These are phyloP conservation scores for Theodoxus fluviatilis DNA, from an alignment of 2,888 invertebrate species.

Conservation along the genomic window DNA sequence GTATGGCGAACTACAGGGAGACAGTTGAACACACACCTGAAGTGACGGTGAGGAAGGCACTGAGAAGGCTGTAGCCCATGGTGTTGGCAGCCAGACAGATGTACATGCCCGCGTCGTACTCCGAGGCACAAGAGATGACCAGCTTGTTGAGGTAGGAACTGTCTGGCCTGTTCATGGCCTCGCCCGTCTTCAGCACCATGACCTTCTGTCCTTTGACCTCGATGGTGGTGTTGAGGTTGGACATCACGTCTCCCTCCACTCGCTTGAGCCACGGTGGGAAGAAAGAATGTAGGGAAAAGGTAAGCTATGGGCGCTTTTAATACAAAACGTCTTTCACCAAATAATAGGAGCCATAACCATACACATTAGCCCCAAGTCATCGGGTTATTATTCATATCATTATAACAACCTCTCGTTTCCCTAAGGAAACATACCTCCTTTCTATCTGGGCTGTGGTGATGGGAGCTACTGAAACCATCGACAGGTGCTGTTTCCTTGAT, in stretches of 20 bases:
- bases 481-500: too few relatives aligned
- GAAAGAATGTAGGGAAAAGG: too few relatives aligned
- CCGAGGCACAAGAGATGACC: slow-evolving; percentile 61
- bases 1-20: too few relatives aligned
- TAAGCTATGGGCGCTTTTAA: too few relatives aligned
- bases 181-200: slow-evolving; percentile 64
- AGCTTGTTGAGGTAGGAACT: slow-evolving; percentile 67
- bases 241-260: slow-evolving; percentile 60
- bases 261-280: slow-evolving; percentile 69
- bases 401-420: too few relatives aligned
- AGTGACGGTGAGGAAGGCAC: slow-evolving; percentile 66
- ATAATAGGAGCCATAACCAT: too few relatives aligned
- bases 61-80: slow-evolving; percentile 66
- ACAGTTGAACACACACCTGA: slow-evolving; percentile 39
- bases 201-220: slow-evolving; percentile 65
- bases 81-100: slow-evolving; percentile 68
- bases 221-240: slow-evolving; percentile 61
- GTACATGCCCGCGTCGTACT: slow-evolving; percentile 66
- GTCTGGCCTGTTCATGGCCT: slow-evolving; percentile 54
- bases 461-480: too few relatives aligned
- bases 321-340: too few relatives aligned
- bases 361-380: too few relatives aligned
- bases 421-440: too few relatives aligned
- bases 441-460: too few relatives aligned
- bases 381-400: too few relatives aligned